Percentiles rank a stretch among this genome's conserved stretches.
These are phyloP conservation scores for Corythoichthys haematopterus DNA, from an alignment of 2,113 vertebrate genomes.

Conservation along the genomic window DNA sequence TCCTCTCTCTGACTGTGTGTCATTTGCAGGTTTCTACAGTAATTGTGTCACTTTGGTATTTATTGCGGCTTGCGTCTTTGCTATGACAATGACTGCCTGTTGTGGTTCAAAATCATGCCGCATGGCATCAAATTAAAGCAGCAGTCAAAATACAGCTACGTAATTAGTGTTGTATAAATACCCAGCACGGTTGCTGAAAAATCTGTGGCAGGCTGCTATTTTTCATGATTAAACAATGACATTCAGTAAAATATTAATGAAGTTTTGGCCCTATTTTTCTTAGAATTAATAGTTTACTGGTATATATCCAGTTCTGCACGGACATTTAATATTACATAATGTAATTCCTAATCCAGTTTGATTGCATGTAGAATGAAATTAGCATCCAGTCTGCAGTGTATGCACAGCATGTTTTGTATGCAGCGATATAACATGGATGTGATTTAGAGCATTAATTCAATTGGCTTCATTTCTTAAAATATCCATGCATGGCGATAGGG, in stretches of 20 bases:
- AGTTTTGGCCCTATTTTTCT: background rate
- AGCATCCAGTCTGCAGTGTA: no score
- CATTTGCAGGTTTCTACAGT: background rate
- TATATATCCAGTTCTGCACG: background rate
- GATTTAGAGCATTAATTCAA: background rate
- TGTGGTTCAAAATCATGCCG: background rate
- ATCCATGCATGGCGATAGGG: conserved; percentile 24
- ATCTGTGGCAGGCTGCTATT: background rate
- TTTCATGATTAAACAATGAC: background rate
- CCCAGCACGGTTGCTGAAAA: background rate
- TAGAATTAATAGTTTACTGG: background rate
- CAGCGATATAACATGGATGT: no score
- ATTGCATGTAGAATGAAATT: no score
- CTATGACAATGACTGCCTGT: background rate
- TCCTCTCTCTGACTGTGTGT: background rate
- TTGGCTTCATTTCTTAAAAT: background rate
- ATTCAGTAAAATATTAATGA: background rate
- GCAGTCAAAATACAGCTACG: background rate
- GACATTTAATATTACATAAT: background rate
- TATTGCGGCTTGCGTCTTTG: background rate
- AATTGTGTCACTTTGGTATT: background rate
- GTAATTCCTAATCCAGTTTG: background rate
- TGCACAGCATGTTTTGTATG: background rate
- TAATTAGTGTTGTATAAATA: background rate
- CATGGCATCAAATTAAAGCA: background rate